Evolutionary conservation across 2,797 vertebrate genomes (phyloP).

Genomic region (Gymnothorax reevesii): DNA sequence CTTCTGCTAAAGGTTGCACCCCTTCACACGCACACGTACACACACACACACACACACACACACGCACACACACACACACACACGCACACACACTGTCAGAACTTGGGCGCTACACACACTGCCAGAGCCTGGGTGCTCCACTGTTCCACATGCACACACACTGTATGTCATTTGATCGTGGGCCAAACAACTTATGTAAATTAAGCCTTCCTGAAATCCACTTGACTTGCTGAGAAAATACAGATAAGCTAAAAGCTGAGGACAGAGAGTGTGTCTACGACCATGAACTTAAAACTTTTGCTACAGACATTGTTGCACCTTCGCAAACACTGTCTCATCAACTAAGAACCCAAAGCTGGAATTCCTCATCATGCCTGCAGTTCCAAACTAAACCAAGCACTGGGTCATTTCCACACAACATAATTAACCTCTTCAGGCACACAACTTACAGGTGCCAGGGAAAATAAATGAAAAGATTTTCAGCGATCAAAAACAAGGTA

Average conservation of each 20-base stretch:
- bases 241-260: background rate
- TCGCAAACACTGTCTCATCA: background rate
- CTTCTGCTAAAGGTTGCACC: too few relatives aligned
- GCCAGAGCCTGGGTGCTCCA: constrained; percentile 5
- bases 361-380: background rate
- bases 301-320: background rate
- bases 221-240: background rate
- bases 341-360: background rate
- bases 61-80: too few relatives aligned
- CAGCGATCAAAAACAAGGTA: too few relatives aligned
- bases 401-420: background rate
- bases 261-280: constrained; percentile 1
- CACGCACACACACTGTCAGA: background rate
- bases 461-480: too few relatives aligned
- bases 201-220: constrained; percentile 6
- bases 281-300: background rate
- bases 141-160: constrained; percentile 18
- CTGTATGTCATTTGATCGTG: too few relatives aligned
- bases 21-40: too few relatives aligned
- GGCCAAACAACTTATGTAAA: background rate
- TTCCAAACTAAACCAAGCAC: background rate
- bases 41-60: background rate
- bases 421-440: background rate
- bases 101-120: background rate
- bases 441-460: too few relatives aligned